A percentile compares a stretch with the other conserved stretches of the same genome.
Evolutionary conservation across 2,888 invertebrate genomes (phyloP).

Genomic region (Adelognathus sp.): DNA sequence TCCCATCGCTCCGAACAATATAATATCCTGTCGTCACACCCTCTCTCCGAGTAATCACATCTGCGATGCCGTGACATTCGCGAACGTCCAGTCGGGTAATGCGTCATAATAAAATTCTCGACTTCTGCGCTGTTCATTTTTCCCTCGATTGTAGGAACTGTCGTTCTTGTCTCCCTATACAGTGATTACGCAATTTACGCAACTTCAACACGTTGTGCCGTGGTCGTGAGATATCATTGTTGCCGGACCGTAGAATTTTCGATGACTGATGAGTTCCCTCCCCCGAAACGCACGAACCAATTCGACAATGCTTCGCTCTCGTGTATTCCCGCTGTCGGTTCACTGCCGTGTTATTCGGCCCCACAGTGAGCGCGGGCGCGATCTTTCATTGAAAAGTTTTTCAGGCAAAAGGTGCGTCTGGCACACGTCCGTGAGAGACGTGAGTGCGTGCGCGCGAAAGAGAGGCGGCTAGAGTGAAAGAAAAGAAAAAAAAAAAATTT

Average conservation of each 20-base stretch:
- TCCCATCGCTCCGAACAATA: background rate
- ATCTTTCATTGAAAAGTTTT: slow-evolving; percentile 70
- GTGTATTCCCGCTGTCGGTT: background rate
- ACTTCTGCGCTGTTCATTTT: slow-evolving; percentile 39
- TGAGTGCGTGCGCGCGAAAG: slow-evolving; percentile 4
- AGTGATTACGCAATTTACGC: slow-evolving; percentile 18
- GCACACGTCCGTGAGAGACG: slow-evolving; percentile 9
- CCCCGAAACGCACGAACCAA: slow-evolving; percentile 49
- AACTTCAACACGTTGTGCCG: background rate
- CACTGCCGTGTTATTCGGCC: slow-evolving; percentile 23
- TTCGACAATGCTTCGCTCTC: slow-evolving; percentile 35
- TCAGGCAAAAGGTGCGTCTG: slow-evolving; percentile 40
- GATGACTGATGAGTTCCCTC: slow-evolving; percentile 75
- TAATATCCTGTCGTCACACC: background rate
- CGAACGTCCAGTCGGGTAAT: slow-evolving; percentile 67
- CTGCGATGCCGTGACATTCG: slow-evolving; percentile 14
- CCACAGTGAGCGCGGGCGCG: slow-evolving; percentile 71
- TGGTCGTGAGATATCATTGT: slow-evolving; percentile 35
- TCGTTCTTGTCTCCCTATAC: slow-evolving; percentile 63
- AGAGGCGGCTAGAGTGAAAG: slow-evolving; percentile 42
- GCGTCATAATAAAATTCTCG: slow-evolving; percentile 80
- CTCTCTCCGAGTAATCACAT: slow-evolving; percentile 33
- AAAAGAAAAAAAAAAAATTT: slow-evolving; percentile 61
- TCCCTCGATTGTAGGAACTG: background rate
- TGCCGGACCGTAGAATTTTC: slow-evolving; percentile 57